These are phyloP conservation scores for Dolichopus griseipennis DNA, from an alignment of 2,888 invertebrate species.

Conservation along the genomic window DNA sequence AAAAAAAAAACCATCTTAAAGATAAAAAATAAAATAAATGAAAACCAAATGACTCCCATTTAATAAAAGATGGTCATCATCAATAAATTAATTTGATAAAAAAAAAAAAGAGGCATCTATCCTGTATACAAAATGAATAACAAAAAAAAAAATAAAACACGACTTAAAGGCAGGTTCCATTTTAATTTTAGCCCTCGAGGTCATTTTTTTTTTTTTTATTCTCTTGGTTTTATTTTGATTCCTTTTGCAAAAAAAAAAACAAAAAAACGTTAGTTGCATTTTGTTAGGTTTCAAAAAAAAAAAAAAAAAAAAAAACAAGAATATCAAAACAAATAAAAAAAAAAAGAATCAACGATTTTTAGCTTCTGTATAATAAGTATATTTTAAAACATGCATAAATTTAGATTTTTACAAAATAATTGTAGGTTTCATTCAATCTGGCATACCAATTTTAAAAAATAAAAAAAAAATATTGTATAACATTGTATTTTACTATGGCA, in stretches of 20 bases:
- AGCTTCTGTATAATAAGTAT: background rate
- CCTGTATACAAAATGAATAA: background rate
- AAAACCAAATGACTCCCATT: background rate
- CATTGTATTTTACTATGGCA: too few species aligned
- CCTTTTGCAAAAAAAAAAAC: too few species aligned
- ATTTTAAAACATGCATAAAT: background rate
- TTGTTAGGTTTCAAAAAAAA: background rate
- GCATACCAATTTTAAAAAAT: background rate
- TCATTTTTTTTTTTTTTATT: background rate
- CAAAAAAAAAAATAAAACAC: background rate
- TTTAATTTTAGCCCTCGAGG: background rate
- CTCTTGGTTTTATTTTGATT: background rate
- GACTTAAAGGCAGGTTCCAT: background rate
- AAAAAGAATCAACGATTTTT: background rate
- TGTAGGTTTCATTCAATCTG: background rate
- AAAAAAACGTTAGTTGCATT: background rate
- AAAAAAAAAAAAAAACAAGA: background rate
- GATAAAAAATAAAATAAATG: background rate
- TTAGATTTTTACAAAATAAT: background rate
- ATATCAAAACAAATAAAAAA: background rate
- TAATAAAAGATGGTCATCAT: background rate
- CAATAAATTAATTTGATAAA: slow-evolving; percentile 2
- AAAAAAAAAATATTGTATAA: background rate
- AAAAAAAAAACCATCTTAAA: background rate
- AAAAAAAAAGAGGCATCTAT: background rate